Evolutionary conservation across 2,113 vertebrate genomes (phyloP), one percentile per base, ranked within the genome.

Genomic region (Odontophorus gujanensis): DNA sequence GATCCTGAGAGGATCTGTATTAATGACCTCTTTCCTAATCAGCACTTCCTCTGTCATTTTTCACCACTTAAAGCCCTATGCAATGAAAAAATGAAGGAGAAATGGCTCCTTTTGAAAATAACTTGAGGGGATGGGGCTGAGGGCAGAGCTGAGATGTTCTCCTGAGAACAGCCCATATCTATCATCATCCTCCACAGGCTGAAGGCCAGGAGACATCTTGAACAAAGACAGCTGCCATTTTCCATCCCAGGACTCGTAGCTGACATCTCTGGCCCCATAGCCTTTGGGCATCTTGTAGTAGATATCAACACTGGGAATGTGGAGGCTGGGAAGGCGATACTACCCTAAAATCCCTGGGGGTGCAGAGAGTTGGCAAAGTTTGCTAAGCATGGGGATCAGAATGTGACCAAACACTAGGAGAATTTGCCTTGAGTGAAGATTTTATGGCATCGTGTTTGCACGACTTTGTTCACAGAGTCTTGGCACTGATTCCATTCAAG

Each of bases 311-410:
- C 69, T 75, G 66, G 36, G 73, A 68, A 19, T 62, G 19, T 34
- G 69, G 71, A 87, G 68, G 58, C 58, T 89, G 87, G 89, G 84
- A 84, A 87, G 77, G 58, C 93, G 66, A 88, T 92, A 6, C 26
- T 66, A 7, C 78, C 62, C 80, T 32, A 7, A 57, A 84, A 40
- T 0, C 13, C 86, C 69, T 48, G 21, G 15, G 66, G 43, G 12
- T n/a, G 48, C 3, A 40, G 68, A 48, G 1, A 45, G 48, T 48
- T 94, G 94, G 86, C 84, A 73, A 79, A 81, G 18, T 36, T 90
- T 15, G 1, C 51, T 17, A 36, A 42, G 34, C 1, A 0, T 20
- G 16, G 48, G 43, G 74, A 38, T 90, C 53, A 38, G 43, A 11
- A 62, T 53, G 76, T 53, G 71, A 76, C 69, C 65, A 68, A 57